Evolutionary conservation across 2,888 invertebrate genomes (phyloP), one percentile per base, ranked within the genome.

Genomic region (Dryobotodes eremita): DNA sequence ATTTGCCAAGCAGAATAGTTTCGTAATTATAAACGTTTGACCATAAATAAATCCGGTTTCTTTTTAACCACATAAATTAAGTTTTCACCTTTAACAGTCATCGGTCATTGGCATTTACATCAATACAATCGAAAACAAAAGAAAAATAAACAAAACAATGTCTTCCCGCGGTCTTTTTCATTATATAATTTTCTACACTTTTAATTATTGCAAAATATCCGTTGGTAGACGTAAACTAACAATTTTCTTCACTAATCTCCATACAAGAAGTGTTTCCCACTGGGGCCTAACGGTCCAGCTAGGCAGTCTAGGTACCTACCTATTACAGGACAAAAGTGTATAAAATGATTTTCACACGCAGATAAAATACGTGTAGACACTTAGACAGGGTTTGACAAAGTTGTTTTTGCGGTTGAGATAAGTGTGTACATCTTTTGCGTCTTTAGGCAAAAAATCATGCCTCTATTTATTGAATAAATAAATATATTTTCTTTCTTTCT

Each of bases 341-440:
- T 83, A 71, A 64, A 82, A 82, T 50, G 92, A 92, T 91, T 57
- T 92, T 92, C 92, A 62, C 92, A 92, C 86, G 84, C 4, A 48
- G 92, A 92, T 91, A 91, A 57, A 75, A 65, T 48, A 76, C 31
- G 79, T 89, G 90, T 86, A 86, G 88, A 90, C 90, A 86, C 87
- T 88, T 84, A 86, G 86, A 88, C 85, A 85, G 71, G 0, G 31
- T 71, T 76, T 72, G 83, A 79, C 84, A 65, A 84, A 82, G 76
- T 80, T 81, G 71, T 75, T 46, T 84, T 84, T 81, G 81, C 78
- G 11, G 75, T 53, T 59, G 11, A 13, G 1, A 4, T 77, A 61
- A 59, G 36, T 42, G 36, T 8, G 8, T 6, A 26, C 66, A 61
- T 66, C 53, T 15, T 59, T 66, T 59, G 36, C 36, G 13, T 57